These are phyloP conservation scores for Meloidogyne hapla DNA, from an alignment of 1,140 invertebrate genomes.

Conservation along the genomic window DNA sequence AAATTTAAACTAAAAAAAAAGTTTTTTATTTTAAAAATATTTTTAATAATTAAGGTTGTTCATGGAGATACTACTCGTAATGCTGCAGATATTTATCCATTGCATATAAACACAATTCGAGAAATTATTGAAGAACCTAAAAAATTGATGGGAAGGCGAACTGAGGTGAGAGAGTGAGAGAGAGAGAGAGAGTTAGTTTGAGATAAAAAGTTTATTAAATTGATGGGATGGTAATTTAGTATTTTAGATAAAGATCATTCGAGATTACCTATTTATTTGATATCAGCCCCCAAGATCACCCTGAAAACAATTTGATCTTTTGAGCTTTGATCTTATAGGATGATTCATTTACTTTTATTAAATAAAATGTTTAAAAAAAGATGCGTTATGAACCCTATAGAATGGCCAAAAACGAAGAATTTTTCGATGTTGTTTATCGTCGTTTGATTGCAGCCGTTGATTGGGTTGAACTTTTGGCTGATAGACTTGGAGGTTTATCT, in stretches of 20 bases:
- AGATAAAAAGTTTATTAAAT: no score
- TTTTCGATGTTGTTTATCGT: conserved; percentile 59
- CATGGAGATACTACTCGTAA: conserved; percentile 56
- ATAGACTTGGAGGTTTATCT: conserved; percentile 50
- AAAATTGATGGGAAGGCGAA: conserved; percentile 54
- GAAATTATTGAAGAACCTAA: conserved; percentile 57
- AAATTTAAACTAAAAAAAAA: not conserved
- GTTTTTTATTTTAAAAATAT: not conserved
- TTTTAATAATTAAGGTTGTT: conserved; percentile 46
- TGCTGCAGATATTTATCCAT: conserved; percentile 57
- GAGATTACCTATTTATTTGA: no score
- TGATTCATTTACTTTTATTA: no score
- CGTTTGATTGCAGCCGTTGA: conserved; percentile 63
- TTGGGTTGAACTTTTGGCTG: conserved; percentile 59
- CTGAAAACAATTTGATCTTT: no score
- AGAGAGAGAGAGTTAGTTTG: no score
- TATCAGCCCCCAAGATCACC: no score
- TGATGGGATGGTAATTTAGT: no score
- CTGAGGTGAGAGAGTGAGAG: conserved; percentile 45
- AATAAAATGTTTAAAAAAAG: conserved; percentile 30
- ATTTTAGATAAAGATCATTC: no score
- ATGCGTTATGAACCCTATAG: conserved; percentile 63
- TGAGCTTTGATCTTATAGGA: not conserved
- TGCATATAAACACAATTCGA: conserved; percentile 52
- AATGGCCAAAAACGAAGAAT: conserved; percentile 61